Percentiles rank a stretch among this genome's conserved stretches.
These are phyloP conservation scores for Drosophila guanche DNA, from an alignment of 1,140 invertebrate genomes.

Conservation along the genomic window DNA sequence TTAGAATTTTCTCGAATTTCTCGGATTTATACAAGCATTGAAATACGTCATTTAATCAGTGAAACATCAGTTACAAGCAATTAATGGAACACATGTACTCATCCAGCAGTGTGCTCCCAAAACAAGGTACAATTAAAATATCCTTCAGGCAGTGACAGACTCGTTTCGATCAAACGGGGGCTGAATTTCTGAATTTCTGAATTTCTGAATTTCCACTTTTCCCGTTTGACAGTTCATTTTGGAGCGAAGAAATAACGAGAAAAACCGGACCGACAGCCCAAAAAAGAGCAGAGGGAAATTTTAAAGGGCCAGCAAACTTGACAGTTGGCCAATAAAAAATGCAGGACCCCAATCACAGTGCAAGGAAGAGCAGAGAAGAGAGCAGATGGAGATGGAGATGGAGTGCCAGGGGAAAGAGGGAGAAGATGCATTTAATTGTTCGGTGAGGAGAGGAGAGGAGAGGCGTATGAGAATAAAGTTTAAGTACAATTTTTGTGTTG, in stretches of 20 bases:
- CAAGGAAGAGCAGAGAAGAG: slow-evolving; percentile 1
- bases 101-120: slow-evolving; percentile 11
- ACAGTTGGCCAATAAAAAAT: slow-evolving; percentile 59
- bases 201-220: slow-evolving; percentile 5
- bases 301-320: slow-evolving; percentile 59
- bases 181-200: slow-evolving; percentile 7
- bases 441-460: slow-evolving; percentile 25
- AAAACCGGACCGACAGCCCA: slow-evolving; percentile 30
- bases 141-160: slow-evolving; percentile 61
- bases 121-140: slow-evolving; percentile 57
- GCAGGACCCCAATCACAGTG: slow-evolving; percentile 12
- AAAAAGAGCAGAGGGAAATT: slow-evolving; percentile 24
- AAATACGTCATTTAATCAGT: too few relatives aligned
- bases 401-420: not conserved
- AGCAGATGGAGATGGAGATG: not conserved
- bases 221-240: slow-evolving; percentile 69
- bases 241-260: slow-evolving; percentile 43
- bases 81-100: not conserved
- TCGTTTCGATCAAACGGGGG: slow-evolving; percentile 18
- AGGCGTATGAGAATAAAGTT: slow-evolving; percentile 37
- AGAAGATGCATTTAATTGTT: slow-evolving; percentile 62
- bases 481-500: slow-evolving; percentile 56
- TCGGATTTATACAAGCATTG: too few relatives aligned
- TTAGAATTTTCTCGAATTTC: too few relatives aligned
- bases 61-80: too few relatives aligned